A percentile compares a stretch with the other conserved stretches of the same genome.
These are phyloP conservation scores for Heteromurus nitidus DNA, from an alignment of 2,888 invertebrate species.

Conservation along the genomic window DNA sequence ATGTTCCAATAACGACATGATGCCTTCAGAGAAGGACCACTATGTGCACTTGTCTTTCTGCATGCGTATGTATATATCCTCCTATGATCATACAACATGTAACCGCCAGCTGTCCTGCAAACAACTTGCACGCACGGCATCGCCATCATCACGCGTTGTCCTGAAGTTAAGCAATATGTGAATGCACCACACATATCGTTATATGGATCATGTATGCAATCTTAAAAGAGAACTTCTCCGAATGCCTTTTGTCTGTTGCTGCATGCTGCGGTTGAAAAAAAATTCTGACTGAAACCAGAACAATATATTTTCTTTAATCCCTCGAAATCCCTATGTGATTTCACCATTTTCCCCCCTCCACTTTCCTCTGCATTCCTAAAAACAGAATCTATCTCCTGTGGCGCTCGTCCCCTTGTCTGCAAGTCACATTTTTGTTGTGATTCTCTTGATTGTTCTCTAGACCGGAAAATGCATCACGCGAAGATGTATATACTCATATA, in stretches of 20 bases:
- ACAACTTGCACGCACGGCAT: conserved; percentile 7
- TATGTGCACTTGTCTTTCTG: too few species aligned
- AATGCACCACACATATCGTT: neutral
- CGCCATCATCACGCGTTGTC: neutral
- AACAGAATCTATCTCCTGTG: neutral
- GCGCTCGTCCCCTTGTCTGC: neutral
- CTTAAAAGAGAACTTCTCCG: too few species aligned
- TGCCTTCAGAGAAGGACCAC: too few species aligned
- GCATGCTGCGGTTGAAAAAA: conserved; percentile 18
- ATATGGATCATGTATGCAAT: neutral
- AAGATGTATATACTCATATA: conserved; percentile 14
- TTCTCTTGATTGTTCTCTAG: conserved; percentile 51
- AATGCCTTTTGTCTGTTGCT: conserved; percentile 20
- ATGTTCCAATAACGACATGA: too few species aligned
- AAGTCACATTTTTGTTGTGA: conserved; percentile 55
- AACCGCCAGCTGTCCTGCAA: too few species aligned
- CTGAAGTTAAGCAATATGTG: neutral
- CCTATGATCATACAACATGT: too few species aligned
- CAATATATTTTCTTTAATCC: conserved; percentile 54
- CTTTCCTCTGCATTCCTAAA: conserved; percentile 24
- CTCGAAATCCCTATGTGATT: conserved; percentile 50
- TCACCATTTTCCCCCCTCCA: conserved; percentile 42
- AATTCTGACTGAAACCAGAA: conserved; percentile 12
- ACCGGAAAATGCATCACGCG: conserved; percentile 52
- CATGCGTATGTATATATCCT: too few species aligned